Base-by-base conservation (phyloP, 2,113 vertebrate genomes). In the Phyllostomus discolor region DNA sequence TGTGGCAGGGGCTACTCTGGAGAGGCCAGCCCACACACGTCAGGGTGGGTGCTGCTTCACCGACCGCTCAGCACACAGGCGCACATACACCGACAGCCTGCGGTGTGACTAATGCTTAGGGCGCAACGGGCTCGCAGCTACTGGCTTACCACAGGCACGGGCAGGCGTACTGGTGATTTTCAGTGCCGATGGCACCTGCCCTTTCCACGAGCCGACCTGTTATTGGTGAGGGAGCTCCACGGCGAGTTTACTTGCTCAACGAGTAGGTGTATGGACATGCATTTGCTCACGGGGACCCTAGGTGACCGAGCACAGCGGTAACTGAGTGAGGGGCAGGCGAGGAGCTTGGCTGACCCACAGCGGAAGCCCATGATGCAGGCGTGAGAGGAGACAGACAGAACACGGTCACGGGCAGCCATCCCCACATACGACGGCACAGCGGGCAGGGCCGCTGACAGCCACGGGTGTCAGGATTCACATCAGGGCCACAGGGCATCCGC, bases 381-480 rank as follows among this genome's bases (percentile, higher is more conserved):
- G 0, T 8, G 4, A 57, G 38, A 38, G 54, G 31, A 28, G 15
- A 31, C 0, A 4, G 35, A 22, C 4, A 35, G 57, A 43, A 8
- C 10, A 1, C 6, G 4, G 17, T 52, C 24, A 15, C 5, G 20
- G 20, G 26, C 5, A 10, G 64, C 43, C 46, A 19, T n/a, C 26
- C 14, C 15, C 2, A 2, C 4, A 0, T 2, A 15, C 0, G 9
- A 11, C 0, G 2, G 52, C 43, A 22, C 59, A 22, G 2, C 1
- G 0, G 46, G 83, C 66, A 28, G n/a, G 66, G 48, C 31, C 38
- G 64, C 10, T 0, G 1, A 19, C 22, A 38, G 54, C 26, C 43
- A 16, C 0, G 16, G 10, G 0, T 22, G 7, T 24, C 8, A 33
- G 41, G 38, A 14, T 6, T 20, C 14, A 35, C 33, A 0, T 11